Evolutionary conservation across 2,797 vertebrate species (phyloP).

Genomic region (Catamblyrhynchus diadema): DNA sequence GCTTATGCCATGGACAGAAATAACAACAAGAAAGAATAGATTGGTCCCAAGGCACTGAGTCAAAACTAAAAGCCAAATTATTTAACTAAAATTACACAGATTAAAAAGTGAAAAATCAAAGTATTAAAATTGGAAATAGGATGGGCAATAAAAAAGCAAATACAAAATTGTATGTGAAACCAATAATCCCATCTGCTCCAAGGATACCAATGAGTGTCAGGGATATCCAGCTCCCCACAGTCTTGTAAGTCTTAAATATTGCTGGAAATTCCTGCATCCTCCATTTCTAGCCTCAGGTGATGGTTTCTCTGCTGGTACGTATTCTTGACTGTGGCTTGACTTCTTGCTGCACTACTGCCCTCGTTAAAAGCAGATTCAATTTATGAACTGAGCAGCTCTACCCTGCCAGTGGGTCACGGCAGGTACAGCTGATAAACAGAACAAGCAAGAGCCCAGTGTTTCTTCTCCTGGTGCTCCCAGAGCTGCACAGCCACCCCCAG

Average conservation of each 20-base stretch:
- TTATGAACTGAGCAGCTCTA: not conserved
- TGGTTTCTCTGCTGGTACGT: not conserved
- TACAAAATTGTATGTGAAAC: not conserved
- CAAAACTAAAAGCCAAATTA: conserved; percentile 14
- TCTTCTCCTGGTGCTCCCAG: not conserved
- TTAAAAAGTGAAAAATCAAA: not conserved
- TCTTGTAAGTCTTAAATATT: not conserved
- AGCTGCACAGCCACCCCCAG: not conserved
- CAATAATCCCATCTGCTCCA: fast-evolving
- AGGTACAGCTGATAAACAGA: not conserved
- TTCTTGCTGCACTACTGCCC: not conserved
- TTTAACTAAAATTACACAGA: conserved; percentile 14
- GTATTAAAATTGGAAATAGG: not conserved
- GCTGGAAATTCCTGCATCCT: not conserved
- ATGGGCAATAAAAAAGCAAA: not conserved
- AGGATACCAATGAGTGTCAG: not conserved
- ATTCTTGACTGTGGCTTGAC: not conserved
- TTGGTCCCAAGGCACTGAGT: not conserved
- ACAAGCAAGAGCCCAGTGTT: not conserved
- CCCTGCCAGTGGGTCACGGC: not conserved
- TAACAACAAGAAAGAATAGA: conserved; percentile 2
- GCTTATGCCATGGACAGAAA: conserved; percentile 4
- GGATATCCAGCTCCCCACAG: not conserved
- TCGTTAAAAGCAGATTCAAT: not conserved
- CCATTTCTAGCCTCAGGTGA: not conserved